phyloP scores from a whole-genome alignment of 2,888 invertebrate species.

The Willowsia nigromaculata region DNA sequence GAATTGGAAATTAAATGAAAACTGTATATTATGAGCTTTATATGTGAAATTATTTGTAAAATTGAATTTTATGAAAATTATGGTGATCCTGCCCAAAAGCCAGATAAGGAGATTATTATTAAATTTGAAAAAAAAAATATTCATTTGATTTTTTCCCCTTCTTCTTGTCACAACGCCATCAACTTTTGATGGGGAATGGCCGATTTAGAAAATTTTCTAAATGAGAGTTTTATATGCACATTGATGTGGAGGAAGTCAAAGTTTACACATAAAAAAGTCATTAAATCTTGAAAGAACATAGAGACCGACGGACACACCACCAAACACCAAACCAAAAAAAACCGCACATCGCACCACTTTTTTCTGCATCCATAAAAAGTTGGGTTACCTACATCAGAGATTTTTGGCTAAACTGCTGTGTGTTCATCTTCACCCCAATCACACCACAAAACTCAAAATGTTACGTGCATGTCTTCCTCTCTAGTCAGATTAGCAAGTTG shows the following conservation, averaged over 20 bases:
- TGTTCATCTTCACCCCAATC: not conserved
- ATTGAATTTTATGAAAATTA: slow-evolving; percentile 47
- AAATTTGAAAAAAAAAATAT: not conserved
- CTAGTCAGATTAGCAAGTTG: not conserved
- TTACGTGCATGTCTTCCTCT: no score
- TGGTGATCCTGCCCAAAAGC: slow-evolving; percentile 1
- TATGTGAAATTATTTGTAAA: not conserved
- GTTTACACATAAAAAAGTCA: slow-evolving; percentile 38
- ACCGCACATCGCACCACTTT: not conserved
- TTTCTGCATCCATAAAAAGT: not conserved
- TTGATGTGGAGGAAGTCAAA: slow-evolving; percentile 16
- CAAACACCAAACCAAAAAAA: no score
- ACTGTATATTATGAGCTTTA: not conserved
- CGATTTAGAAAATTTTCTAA: slow-evolving; percentile 12
- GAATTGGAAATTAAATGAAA: not conserved
- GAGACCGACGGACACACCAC: not conserved
- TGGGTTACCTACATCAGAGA: slow-evolving; percentile 34
- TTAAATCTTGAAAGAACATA: not conserved
- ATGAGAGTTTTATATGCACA: not conserved
- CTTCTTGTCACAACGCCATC: not conserved
- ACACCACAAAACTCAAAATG: no score
- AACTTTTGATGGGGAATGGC: not conserved
- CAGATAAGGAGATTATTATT: slow-evolving; percentile 44
- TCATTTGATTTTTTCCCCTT: not conserved
- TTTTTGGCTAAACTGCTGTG: not conserved